Percentiles rank a stretch among this genome's conserved stretches.
These are phyloP conservation scores for Bovichtus diacanthus DNA, from an alignment of 2,797 vertebrate genomes.

Conservation along the genomic window DNA sequence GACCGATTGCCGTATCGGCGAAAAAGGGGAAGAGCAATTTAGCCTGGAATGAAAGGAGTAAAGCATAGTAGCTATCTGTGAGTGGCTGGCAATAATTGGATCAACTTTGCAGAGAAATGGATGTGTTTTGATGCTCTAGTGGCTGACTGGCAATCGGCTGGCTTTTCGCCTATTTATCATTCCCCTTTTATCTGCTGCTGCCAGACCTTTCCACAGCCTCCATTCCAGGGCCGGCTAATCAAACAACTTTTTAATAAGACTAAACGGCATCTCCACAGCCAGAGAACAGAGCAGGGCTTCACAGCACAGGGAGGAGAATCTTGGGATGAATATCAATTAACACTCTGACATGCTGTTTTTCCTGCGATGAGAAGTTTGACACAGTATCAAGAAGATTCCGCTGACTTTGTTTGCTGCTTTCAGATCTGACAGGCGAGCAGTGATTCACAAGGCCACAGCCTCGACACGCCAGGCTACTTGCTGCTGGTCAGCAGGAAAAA, in stretches of 20 bases:
- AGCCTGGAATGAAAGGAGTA: constrained; percentile 94
- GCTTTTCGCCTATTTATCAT: constrained; percentile 87
- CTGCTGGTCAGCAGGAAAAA: constrained; percentile 46
- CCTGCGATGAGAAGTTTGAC: constrained; percentile 68
- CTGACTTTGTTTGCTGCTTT: constrained; percentile 68
- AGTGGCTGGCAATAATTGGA: constrained; percentile 94
- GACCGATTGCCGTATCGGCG: constrained; percentile 93
- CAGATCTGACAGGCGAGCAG: constrained; percentile 62
- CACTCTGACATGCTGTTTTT: constrained; percentile 67
- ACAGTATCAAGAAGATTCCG: constrained; percentile 70
- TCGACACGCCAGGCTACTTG: constrained; percentile 29
- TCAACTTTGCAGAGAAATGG: constrained; percentile 92
- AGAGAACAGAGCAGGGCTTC: constrained; percentile 80
- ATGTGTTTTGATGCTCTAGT: constrained; percentile 92
- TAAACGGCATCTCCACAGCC: constrained; percentile 85
- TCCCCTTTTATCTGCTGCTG: constrained; percentile 92
- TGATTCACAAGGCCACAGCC: constrained; percentile 50
- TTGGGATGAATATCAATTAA: constrained; percentile 87
- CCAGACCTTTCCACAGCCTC: constrained; percentile 89
- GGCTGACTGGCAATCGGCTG: constrained; percentile 87
- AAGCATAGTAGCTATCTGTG: constrained; percentile 88
- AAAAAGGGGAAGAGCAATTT: constrained; percentile 93
- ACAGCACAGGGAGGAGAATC: constrained; percentile 73
- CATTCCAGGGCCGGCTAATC: constrained; percentile 88
- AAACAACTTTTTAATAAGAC: constrained; percentile 92